Base-by-base conservation (phyloP, 2,888 invertebrate genomes). In the Meghimatium bilineatum region DNA sequence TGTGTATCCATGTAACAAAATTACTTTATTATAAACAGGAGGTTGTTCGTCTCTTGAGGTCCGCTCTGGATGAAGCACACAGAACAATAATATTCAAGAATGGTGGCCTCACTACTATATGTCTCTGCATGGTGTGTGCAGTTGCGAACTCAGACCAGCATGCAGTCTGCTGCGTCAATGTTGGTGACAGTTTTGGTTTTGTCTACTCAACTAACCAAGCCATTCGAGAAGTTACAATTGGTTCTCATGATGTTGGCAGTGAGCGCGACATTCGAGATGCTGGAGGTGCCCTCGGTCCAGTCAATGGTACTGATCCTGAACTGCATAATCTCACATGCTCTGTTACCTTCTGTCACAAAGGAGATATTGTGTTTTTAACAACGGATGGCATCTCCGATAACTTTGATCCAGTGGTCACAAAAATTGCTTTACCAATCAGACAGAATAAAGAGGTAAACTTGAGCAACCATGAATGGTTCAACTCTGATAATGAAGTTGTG, bases 331-430 rank as follows among this genome's bases (percentile, higher is more conserved):
- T 97, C 79, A 97, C 97, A 0, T 95, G 97, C 87, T 96, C 97
- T 0, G 95, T 97, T 95, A 97, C 96, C 0, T 95, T 96, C 85
- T 95, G 96, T 14, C 96, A 97, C 89, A 94, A 95, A 76, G 97
- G 96, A 17, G 97, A 97, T 92, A 96, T 97, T 86, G 96, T 97
- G 44, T 96, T 97, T 93, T 95, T 97, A 29, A 97, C 97, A 0
- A 97, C 96, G n/a, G 97, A 97, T 91, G 97, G 97, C 17, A 95
- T 97, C 60, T 97, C 97, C 8, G 97, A 97, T 92, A 97, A 97
- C 93, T 97, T 97, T 90, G 97, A 97, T 94, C 97, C 97, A 0
- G 97, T 97, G 49, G 97, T 97, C 83, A 97, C 97, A 52, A 97
- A 96, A 94, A 97, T 97, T 91, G 96, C 97, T 10, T 91, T 94